Evolutionary conservation across 2,888 invertebrate genomes (phyloP), one percentile per base, ranked within the genome.

Genomic region (Mythimna impura): DNA sequence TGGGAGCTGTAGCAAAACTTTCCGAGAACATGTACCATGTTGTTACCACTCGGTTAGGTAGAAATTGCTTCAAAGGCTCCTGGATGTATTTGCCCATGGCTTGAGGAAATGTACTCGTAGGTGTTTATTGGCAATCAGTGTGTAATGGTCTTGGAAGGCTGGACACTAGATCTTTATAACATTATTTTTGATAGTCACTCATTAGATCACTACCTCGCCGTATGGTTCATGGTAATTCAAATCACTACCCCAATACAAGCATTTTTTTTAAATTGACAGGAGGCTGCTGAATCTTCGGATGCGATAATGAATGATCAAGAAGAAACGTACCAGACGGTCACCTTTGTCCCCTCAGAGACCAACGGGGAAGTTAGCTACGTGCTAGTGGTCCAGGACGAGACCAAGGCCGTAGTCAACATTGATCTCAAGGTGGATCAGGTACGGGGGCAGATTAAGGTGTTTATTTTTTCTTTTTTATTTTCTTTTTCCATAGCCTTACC

Each of bases 331-430:
- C 98, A 98, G 93, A 97, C 98, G 0, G 98, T 99, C 0, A 98
- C 98, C 1, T 97, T 99, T 80, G 97, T 99, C 65, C 98, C 98
- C 0, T 97, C 98, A 0, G 98, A 98, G 81, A 97, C 97, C 0
- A 97, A 97, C 40, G 98, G 98, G 1, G 98, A 99, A 94, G 97
- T 99, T 52, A 98, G 98, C 94, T 99, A 99, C 89, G 98, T 99
- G 0, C 96, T 99, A 20, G 98, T 99, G 72, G 98, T 99, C 17
- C 98, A 98, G 88, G 98, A 98, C 85, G 97, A 97, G 8, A 97
- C 97, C 70, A 97, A 97, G 14, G 96, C 97, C 4, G 96, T 97
- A 0, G 89, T 93, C 68, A 91, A 93, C 71, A 85, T 94, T 10
- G 91, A 93, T 71, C 89, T 95, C 22, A 92, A 93, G 78, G 84